These are phyloP conservation scores for Chironomus striatipennis DNA, from an alignment of 1,140 invertebrate genomes.

Conservation along the genomic window DNA sequence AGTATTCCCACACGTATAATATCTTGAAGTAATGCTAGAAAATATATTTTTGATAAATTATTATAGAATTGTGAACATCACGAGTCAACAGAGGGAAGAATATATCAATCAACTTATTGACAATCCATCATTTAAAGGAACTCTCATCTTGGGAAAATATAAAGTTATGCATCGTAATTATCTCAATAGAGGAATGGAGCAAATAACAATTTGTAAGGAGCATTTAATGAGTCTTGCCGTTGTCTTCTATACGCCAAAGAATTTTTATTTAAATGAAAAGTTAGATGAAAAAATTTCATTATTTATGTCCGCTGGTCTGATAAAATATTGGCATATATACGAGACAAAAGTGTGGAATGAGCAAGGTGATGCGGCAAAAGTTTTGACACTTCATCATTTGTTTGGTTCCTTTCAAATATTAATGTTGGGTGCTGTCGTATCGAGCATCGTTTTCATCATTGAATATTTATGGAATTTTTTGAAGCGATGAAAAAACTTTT, in stretches of 20 bases:
- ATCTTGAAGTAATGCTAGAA: too few species aligned
- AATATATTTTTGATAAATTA: background rate
- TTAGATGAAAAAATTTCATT: background rate
- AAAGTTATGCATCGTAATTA: background rate
- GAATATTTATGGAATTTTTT: too few species aligned
- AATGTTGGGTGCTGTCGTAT: too few species aligned
- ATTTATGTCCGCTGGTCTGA: background rate
- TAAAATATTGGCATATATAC: background rate
- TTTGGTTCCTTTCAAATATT: too few species aligned
- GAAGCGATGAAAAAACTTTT: too few species aligned
- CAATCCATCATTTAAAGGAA: background rate
- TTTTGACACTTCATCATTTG: too few species aligned
- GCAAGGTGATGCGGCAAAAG: too few species aligned
- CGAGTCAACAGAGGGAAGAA: background rate
- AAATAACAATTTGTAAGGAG: background rate
- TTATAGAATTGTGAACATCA: background rate
- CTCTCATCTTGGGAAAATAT: background rate
- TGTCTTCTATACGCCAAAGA: background rate
- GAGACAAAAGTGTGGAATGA: background rate
- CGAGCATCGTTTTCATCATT: too few species aligned
- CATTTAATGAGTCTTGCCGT: background rate
- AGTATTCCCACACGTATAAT: too few species aligned
- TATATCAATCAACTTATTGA: background rate
- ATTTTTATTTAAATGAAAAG: background rate
- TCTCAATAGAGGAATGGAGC: background rate